These are phyloP conservation scores for Osmerus eperlanus DNA, from an alignment of 2,113 vertebrate genomes.

Conservation along the genomic window DNA sequence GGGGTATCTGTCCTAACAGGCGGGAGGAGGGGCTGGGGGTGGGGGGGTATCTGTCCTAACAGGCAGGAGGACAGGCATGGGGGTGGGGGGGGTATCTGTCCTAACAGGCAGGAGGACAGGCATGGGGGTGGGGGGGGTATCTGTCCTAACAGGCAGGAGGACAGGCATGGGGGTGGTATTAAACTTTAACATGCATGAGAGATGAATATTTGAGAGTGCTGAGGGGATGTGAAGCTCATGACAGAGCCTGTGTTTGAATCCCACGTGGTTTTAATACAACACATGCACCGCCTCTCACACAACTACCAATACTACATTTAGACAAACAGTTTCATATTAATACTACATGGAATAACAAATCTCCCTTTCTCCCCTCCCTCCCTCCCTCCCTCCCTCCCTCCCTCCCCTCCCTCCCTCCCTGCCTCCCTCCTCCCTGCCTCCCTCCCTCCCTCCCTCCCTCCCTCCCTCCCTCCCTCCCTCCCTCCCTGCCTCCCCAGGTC, in stretches of 20 bases:
- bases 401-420: too few relatives aligned
- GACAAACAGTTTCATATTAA: not conserved
- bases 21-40: too few relatives aligned
- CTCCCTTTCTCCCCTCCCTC: not conserved
- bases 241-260: too few relatives aligned
- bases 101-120: constrained; percentile 17
- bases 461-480: too few relatives aligned
- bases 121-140: too few relatives aligned
- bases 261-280: too few relatives aligned
- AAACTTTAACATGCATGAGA: constrained; percentile 10
- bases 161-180: not conserved
- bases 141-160: too few relatives aligned
- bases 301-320: not conserved
- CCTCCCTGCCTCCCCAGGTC: constrained; percentile 64
- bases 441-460: too few relatives aligned
- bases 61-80: constrained; percentile 8
- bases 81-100: too few relatives aligned
- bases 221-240: too few relatives aligned
- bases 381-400: not conserved
- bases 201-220: constrained; percentile 6
- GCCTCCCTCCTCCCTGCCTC: too few relatives aligned
- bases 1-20: not conserved
- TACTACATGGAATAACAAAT: not conserved
- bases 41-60: too few relatives aligned
- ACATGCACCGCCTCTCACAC: not conserved